Conservation (phyloP, 2,888 invertebrate genomes). For the Andrena marginata region DNA sequence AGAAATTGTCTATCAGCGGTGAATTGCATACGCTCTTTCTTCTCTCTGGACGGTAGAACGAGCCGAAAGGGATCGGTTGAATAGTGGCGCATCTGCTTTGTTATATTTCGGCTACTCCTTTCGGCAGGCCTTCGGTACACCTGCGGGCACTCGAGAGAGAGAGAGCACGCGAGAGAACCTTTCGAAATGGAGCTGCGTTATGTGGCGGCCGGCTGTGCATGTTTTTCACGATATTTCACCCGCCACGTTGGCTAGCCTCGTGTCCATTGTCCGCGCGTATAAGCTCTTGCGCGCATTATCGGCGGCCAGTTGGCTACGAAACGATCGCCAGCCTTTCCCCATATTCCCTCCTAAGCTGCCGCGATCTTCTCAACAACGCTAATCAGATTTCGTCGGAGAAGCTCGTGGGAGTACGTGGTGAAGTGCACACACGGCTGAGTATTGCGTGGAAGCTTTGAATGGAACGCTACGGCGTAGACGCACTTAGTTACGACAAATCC, state of each 20-base stretch:
- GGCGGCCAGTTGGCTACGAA: neutral
- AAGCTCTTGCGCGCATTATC: neutral
- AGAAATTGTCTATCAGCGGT: neutral
- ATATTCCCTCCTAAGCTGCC: too few relatives aligned
- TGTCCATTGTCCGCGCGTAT: neutral
- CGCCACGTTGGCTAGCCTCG: neutral
- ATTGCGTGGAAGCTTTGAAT: slow-evolving; percentile 44
- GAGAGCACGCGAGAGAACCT: slow-evolving; percentile 19
- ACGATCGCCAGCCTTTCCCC: neutral
- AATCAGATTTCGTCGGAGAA: slow-evolving; percentile 55
- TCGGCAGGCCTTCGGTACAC: slow-evolving; percentile 39
- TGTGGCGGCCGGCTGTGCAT: slow-evolving; percentile 11
- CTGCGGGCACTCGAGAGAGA: slow-evolving; percentile 47
- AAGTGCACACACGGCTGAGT: slow-evolving; percentile 33
- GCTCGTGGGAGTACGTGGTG: slow-evolving; percentile 46
- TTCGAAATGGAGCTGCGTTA: slow-evolving; percentile 25
- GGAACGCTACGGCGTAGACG: neutral
- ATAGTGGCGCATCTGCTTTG: slow-evolving; percentile 45
- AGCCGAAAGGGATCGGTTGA: neutral
- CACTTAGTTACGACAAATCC: slow-evolving; percentile 24
- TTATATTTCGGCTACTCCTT: slow-evolving; percentile 58
- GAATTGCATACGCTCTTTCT: neutral
- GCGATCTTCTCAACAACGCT: slow-evolving; percentile 13
- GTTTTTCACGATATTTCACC: slow-evolving; percentile 44
- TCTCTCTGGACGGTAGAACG: neutral